Evolutionary conservation across 2,797 vertebrate species (phyloP).

Genomic region (Fundulus diaphanus): DNA sequence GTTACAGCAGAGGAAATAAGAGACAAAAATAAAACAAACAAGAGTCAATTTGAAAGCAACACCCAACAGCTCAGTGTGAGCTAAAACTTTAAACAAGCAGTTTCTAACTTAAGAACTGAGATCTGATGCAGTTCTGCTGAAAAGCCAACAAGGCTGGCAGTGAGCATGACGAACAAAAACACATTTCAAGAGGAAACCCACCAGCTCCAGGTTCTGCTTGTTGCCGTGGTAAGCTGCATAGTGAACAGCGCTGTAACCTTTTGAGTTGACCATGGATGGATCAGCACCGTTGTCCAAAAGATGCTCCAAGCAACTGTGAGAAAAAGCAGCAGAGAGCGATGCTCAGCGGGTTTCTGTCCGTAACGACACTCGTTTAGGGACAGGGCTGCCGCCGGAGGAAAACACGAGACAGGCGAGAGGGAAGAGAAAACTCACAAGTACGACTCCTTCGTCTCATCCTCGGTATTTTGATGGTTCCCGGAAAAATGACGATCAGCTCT

Average conservation of each 20-base stretch:
- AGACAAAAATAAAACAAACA: neutral
- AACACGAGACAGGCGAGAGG: fast-evolving
- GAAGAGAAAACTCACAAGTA: constrained; percentile 87
- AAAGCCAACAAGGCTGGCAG: neutral
- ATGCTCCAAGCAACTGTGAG: constrained; percentile 92
- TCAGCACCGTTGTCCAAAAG: constrained; percentile 96
- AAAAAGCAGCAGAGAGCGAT: neutral
- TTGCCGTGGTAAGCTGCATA: constrained; percentile 97
- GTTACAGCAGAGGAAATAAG: neutral
- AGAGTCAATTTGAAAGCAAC: no score
- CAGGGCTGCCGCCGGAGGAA: fast-evolving
- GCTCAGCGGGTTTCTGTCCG: neutral
- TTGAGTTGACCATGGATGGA: constrained; percentile 92
- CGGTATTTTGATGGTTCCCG: constrained; percentile 87
- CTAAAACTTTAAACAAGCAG: neutral
- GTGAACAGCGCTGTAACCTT: constrained; percentile 97
- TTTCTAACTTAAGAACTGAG: no score
- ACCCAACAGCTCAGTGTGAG: neutral
- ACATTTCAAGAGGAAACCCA: constrained; percentile 63
- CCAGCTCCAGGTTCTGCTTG: constrained; percentile 96
- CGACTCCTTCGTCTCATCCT: constrained; percentile 91
- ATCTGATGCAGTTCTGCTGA: neutral
- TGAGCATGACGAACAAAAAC: neutral
- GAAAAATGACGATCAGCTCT: constrained; percentile 90
- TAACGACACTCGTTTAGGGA: neutral